Conservation (phyloP, 1,140 invertebrate genomes). For the Xylocopa sonorina region DNA sequence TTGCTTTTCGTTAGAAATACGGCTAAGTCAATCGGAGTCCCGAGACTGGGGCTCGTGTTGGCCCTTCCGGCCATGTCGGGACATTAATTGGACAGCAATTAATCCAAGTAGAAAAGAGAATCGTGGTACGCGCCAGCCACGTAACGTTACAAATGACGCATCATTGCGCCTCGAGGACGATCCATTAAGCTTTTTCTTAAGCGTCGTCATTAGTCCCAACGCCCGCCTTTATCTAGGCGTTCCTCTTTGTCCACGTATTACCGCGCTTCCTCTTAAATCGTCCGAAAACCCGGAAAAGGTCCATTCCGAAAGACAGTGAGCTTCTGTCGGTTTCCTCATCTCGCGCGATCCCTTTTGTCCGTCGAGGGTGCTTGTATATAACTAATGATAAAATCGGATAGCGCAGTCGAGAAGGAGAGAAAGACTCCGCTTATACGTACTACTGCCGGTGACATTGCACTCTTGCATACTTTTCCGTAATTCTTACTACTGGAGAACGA, state of each 20-base stretch:
- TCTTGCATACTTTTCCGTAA: neutral
- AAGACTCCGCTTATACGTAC: too few species aligned
- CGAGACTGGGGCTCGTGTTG: slow-evolving; percentile 17
- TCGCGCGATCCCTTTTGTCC: slow-evolving; percentile 7
- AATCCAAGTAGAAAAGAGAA: slow-evolving; percentile 61
- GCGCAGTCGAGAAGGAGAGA: neutral
- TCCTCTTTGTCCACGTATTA: slow-evolving; percentile 62
- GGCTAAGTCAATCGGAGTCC: slow-evolving; percentile 45
- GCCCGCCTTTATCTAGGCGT: slow-evolving; percentile 56
- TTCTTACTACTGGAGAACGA: neutral
- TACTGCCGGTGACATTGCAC: too few species aligned
- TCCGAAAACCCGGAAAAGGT: slow-evolving; percentile 55
- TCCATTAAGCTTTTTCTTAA: slow-evolving; percentile 69
- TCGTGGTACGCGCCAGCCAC: slow-evolving; percentile 38
- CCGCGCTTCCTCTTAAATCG: slow-evolving; percentile 55
- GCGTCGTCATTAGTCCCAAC: slow-evolving; percentile 64
- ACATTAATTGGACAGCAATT: slow-evolving; percentile 73
- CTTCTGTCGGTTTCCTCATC: slow-evolving; percentile 31
- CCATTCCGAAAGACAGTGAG: slow-evolving; percentile 46
- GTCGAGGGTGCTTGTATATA: neutral
- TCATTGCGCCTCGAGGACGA: slow-evolving; percentile 67
- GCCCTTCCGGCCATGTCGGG: slow-evolving; percentile 56
- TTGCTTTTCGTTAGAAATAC: slow-evolving; percentile 31
- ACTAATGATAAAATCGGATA: neutral
- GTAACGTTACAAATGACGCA: slow-evolving; percentile 73